These are phyloP conservation scores for Uloborus plumipes DNA, from an alignment of 2,888 invertebrate species.

Conservation along the genomic window DNA sequence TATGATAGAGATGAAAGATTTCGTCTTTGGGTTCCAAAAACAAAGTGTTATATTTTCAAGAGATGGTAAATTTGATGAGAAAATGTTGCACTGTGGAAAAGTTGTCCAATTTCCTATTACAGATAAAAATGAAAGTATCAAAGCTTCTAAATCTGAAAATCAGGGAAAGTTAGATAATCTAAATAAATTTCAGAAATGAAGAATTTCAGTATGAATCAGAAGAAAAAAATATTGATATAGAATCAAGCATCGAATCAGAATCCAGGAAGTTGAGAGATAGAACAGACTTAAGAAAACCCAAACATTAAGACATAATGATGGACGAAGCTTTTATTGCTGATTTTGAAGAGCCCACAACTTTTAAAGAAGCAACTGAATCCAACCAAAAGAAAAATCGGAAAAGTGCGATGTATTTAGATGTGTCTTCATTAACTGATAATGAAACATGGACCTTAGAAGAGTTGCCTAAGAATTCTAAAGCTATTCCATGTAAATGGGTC, in stretches of 20 bases:
- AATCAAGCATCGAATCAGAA: not conserved
- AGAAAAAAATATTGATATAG: too few relatives aligned
- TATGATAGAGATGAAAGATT: constrained; percentile 45
- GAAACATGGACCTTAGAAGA: constrained; percentile 17
- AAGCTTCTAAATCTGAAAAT: not conserved
- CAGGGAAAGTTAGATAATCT: too few relatives aligned
- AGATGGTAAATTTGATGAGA: constrained; percentile 6
- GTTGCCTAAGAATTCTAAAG: constrained; percentile 8
- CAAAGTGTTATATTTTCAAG: not conserved
- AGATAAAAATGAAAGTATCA: not conserved
- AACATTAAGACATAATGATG: not conserved
- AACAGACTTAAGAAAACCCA: not conserved
- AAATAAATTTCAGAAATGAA: too few relatives aligned
- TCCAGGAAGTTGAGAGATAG: not conserved
- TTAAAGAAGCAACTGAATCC: constrained; percentile 12
- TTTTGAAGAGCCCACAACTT: constrained; percentile 17
- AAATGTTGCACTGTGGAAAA: not conserved
- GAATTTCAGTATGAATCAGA: not conserved
- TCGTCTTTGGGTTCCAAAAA: not conserved
- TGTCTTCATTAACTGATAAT: constrained; percentile 18
- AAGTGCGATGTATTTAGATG: constrained; percentile 22
- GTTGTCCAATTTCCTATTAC: too few relatives aligned
- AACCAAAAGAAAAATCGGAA: constrained; percentile 20
- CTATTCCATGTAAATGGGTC: constrained; percentile 50
- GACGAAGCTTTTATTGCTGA: constrained; percentile 15